phyloP scores from a whole-genome alignment of 1,140 invertebrate genomes.

The Achatina immaculata region DNA sequence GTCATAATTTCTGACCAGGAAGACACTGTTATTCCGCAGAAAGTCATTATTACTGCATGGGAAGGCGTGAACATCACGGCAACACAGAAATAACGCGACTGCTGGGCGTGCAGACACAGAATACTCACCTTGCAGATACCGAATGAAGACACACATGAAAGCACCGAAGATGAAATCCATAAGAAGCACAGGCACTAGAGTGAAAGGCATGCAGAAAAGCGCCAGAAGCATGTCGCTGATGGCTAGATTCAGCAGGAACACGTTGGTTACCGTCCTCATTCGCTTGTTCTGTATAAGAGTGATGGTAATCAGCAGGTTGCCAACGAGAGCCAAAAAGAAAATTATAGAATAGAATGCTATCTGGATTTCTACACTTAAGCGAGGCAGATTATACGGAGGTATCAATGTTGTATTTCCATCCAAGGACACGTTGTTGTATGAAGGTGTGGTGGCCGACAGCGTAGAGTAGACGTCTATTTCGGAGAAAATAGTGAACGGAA shows the following conservation, averaged over 20 bases:
- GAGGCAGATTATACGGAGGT: slow-evolving; percentile 29
- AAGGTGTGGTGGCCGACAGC: neutral
- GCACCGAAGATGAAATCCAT: slow-evolving; percentile 87
- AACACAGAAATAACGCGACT: neutral
- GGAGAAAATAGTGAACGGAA: neutral
- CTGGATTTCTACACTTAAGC: slow-evolving; percentile 44
- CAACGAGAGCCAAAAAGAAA: slow-evolving; percentile 83
- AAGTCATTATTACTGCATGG: too few relatives aligned
- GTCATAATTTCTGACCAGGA: too few relatives aligned
- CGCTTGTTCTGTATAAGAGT: slow-evolving; percentile 85
- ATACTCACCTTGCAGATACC: slow-evolving; percentile 79
- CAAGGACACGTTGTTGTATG: neutral
- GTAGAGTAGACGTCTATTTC: neutral
- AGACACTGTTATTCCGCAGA: too few relatives aligned
- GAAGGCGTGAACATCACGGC: too few relatives aligned
- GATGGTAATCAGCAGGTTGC: slow-evolving; percentile 84
- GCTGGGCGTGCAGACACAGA: neutral
- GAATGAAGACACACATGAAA: slow-evolving; percentile 85
- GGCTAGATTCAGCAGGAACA: slow-evolving; percentile 87
- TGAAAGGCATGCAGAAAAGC: slow-evolving; percentile 91
- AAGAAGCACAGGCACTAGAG: slow-evolving; percentile 84
- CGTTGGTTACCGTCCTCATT: slow-evolving; percentile 90
- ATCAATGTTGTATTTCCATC: neutral
- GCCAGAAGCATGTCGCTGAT: slow-evolving; percentile 82
- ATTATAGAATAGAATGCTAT: slow-evolving; percentile 84